Percentiles rank a stretch among this genome's conserved stretches.
Evolutionary conservation across 2,888 invertebrate species (phyloP).

Genomic region (Dorcus parallelipipedus): DNA sequence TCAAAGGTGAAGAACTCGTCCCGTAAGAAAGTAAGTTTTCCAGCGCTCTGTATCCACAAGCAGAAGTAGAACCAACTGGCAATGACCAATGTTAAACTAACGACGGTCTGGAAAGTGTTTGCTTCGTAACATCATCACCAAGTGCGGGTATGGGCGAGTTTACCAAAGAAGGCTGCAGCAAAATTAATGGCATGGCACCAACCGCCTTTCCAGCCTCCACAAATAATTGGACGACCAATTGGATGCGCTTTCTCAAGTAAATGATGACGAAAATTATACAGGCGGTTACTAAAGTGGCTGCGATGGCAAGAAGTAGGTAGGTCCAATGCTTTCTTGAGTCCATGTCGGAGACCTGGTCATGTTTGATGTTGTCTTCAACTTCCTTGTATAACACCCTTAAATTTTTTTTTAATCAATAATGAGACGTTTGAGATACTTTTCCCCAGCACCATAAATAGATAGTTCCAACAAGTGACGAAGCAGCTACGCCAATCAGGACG

Average conservation of each 20-base stretch:
- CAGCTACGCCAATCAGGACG: conserved; percentile 53
- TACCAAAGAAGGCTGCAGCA: conserved; percentile 62
- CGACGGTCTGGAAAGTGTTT: background rate
- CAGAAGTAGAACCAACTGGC: conserved; percentile 50
- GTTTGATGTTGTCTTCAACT: conserved; percentile 36
- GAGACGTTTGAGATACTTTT: background rate
- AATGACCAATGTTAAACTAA: background rate
- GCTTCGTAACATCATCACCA: background rate
- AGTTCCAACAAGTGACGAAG: conserved; percentile 54
- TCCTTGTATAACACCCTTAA: conserved; percentile 49
- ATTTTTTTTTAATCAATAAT: conserved; percentile 4
- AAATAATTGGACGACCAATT: conserved; percentile 61
- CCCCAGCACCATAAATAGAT: conserved; percentile 58
- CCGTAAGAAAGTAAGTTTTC: conserved; percentile 40
- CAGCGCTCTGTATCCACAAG: conserved; percentile 62
- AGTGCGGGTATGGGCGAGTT: conserved; percentile 22
- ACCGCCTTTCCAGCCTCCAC: conserved; percentile 66
- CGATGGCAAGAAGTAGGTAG: conserved; percentile 58
- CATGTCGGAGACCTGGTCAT: conserved; percentile 26
- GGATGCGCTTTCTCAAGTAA: conserved; percentile 60
- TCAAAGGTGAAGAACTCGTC: conserved; percentile 38
- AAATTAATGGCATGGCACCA: conserved; percentile 57
- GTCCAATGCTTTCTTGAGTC: conserved; percentile 39
- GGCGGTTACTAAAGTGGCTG: conserved; percentile 58
- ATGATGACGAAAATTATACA: conserved; percentile 56